A percentile compares a stretch with the other conserved stretches of the same genome.
phyloP scores from a whole-genome alignment of 2,797 vertebrate genomes.

The Lithobates pipiens region DNA sequence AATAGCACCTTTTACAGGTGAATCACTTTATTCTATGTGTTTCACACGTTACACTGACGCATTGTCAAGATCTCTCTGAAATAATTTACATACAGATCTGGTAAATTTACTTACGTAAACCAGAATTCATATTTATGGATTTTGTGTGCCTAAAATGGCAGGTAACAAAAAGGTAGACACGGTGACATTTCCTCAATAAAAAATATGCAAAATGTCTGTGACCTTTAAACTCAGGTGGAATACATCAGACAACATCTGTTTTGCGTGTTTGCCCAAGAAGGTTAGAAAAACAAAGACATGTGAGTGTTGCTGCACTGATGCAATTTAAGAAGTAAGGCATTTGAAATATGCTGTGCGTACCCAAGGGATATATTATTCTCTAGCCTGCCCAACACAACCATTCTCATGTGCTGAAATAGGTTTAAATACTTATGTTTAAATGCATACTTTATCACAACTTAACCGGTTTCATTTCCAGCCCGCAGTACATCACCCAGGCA shows the following conservation, averaged over 20 bases:
- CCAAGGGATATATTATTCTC: slow-evolving; percentile 23
- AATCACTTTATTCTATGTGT: no score
- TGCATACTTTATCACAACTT: background rate
- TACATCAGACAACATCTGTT: slow-evolving; percentile 48
- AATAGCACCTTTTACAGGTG: no score
- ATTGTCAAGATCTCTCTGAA: background rate
- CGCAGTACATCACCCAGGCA: background rate
- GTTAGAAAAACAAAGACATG: slow-evolving; percentile 19
- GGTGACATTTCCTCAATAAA: background rate
- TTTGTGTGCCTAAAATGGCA: background rate
- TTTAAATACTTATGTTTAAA: background rate
- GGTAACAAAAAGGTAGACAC: background rate
- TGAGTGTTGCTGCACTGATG: slow-evolving; percentile 12
- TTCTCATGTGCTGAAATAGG: background rate
- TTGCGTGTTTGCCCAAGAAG: slow-evolving; percentile 32
- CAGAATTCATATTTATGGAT: background rate
- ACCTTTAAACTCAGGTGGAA: slow-evolving; percentile 41
- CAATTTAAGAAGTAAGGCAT: slow-evolving; percentile 17
- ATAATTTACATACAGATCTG: background rate
- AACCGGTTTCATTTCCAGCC: background rate
- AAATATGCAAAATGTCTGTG: slow-evolving; percentile 18
- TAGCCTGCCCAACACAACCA: background rate
- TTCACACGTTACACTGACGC: background rate
- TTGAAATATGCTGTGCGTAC: slow-evolving; percentile 32
- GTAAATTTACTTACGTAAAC: no score